Percentiles rank a stretch among this genome's conserved stretches.
These are phyloP conservation scores for Chirona hameri DNA, from an alignment of 2,888 invertebrate genomes.

Conservation along the genomic window DNA sequence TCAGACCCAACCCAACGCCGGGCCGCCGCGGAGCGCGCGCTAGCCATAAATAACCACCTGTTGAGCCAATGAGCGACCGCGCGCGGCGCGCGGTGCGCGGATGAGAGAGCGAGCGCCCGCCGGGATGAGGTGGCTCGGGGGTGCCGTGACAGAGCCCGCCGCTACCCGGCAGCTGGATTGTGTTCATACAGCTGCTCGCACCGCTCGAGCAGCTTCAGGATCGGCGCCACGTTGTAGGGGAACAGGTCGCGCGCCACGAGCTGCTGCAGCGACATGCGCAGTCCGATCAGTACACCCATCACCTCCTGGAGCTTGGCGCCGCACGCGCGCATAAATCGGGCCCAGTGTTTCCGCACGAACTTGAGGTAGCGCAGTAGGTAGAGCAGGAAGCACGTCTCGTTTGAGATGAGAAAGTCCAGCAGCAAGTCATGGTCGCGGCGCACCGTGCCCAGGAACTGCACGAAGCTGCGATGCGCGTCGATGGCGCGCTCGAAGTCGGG, in stretches of 20 bases:
- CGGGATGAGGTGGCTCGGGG: neutral
- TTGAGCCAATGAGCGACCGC: neutral
- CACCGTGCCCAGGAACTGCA: conserved; percentile 78
- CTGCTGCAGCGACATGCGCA: conserved; percentile 74
- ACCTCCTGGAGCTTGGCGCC: conserved; percentile 64
- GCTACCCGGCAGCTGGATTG: neutral
- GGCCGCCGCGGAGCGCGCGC: neutral
- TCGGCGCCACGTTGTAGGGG: conserved; percentile 86
- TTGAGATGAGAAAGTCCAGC: conserved; percentile 79
- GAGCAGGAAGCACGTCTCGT: conserved; percentile 83
- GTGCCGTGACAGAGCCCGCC: neutral
- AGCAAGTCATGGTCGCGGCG: conserved; percentile 75
- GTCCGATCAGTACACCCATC: conserved; percentile 76
- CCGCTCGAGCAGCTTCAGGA: conserved; percentile 68
- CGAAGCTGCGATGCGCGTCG: conserved; percentile 80
- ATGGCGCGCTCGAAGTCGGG: conserved; percentile 62
- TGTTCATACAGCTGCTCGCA: conserved; percentile 36
- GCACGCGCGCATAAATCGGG: conserved; percentile 63
- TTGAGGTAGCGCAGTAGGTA: conserved; percentile 80
- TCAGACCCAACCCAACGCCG: too few relatives aligned
- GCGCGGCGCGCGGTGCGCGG: neutral
- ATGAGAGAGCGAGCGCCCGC: neutral
- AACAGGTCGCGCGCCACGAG: conserved; percentile 77
- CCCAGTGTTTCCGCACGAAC: conserved; percentile 77
- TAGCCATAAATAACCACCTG: neutral